These are phyloP conservation scores for Channa argus DNA, from an alignment of 2,113 vertebrate species.

Conservation along the genomic window DNA sequence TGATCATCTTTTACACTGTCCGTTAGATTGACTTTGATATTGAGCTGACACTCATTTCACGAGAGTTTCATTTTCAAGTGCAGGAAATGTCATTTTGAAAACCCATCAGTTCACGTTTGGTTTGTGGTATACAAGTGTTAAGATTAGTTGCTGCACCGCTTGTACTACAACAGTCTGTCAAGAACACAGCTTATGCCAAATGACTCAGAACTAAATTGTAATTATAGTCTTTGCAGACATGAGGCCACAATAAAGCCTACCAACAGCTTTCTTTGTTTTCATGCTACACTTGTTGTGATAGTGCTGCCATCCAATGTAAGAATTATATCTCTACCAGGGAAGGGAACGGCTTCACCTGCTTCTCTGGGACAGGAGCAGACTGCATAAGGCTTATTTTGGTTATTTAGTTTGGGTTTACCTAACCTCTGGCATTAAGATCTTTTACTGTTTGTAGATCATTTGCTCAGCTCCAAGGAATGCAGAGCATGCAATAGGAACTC, in stretches of 20 bases:
- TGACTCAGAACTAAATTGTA: constrained; percentile 68
- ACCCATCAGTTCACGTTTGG: constrained; percentile 8
- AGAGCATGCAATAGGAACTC: constrained; percentile 43
- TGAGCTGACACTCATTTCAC: constrained; percentile 3
- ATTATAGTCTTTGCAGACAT: constrained; percentile 63
- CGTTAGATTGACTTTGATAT: constrained; percentile 4
- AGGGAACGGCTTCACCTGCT: constrained; percentile 28
- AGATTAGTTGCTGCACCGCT: constrained; percentile 40
- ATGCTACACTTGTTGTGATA: constrained; percentile 62
- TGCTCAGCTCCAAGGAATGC: constrained; percentile 56
- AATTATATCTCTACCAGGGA: constrained; percentile 32
- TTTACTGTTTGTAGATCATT: constrained; percentile 51
- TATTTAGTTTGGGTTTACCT: constrained; percentile 53
- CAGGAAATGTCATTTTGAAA: constrained; percentile 23
- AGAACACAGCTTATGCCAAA: constrained; percentile 55
- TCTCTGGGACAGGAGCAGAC: background rate
- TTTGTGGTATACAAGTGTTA: constrained; percentile 33
- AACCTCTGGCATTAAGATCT: constrained; percentile 38
- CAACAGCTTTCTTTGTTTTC: constrained; percentile 68
- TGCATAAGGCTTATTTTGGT: constrained; percentile 22
- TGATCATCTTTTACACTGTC: constrained; percentile 2
- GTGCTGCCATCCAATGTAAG: constrained; percentile 50
- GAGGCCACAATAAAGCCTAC: constrained; percentile 61
- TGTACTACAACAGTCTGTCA: constrained; percentile 55
- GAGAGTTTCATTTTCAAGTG: constrained; percentile 9